Evolutionary conservation across 1,140 invertebrate genomes (phyloP), one percentile per base, ranked within the genome.

Genomic region (Drosophila micromelanica): DNA sequence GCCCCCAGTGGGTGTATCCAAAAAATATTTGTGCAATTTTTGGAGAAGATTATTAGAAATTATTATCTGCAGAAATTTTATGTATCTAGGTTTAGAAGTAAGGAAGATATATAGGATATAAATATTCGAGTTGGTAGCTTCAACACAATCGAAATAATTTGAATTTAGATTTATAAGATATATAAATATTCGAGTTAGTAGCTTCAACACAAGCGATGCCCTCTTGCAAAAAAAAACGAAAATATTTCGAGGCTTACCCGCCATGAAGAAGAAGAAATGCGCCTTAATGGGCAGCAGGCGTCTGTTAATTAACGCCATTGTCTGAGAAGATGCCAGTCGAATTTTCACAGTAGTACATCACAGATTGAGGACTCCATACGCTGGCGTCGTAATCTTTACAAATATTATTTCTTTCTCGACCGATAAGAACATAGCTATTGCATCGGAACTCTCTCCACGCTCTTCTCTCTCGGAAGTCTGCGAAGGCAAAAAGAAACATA

Each of bases 261-360:
- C 95, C 94, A 97, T 96, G 74, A 97, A 96, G 82, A 96, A 96
- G 87, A 97, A 96, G 71, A 94, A 97, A 90, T 97, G 96, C 1
- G 94, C 94, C 93, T 97, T 97, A n/a, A 97, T 93, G 7, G 96
- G 96, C 90, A 97, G 74, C 43, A 96, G 93, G 37, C 93, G 93
- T 55, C 79, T 93, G 87, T 96, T 94, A n/a, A 96, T 93, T 85
- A 94, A 94, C 67, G 94, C 92, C 92, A 93, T 94, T 76, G 49
- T 91, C 92, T 93, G 73, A 64, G 40, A 32, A 17, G 37, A 38
- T 46, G 6, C 46, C 46, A 13, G 20, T 49, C 12, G 13, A 6
- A 20, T 12, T 35, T 37, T 57, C 45, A 63, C 30, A 48, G 54
- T n/a, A 49, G 15, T 48, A 40, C 81, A 86, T 86, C 81, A 87